Evolutionary conservation across 2,113 vertebrate genomes (phyloP).

Genomic region (Promerops cafer): DNA sequence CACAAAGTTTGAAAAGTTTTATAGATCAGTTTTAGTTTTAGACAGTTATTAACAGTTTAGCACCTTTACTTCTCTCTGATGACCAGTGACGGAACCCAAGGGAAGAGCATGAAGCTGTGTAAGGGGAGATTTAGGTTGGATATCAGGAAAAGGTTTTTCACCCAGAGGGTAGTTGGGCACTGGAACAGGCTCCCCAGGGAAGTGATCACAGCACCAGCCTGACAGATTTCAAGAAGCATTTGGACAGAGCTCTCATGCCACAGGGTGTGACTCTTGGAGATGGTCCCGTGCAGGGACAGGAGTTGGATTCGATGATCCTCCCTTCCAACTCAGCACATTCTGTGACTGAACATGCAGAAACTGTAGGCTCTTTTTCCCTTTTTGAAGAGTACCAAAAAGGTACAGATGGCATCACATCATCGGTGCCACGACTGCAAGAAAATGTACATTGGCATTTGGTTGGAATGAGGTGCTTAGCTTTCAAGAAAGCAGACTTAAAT

Average conservation of each 20-base stretch:
- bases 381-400: neutral
- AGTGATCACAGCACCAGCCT: neutral
- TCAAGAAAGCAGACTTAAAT: neutral
- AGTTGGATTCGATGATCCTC: accelerated
- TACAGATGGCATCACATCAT: neutral
- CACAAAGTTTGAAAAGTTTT: neutral
- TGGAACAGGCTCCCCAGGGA: neutral
- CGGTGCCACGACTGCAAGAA: neutral
- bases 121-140: neutral
- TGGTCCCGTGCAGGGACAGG: neutral
- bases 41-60: neutral
- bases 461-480: neutral
- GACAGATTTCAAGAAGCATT: neutral
- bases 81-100: neutral
- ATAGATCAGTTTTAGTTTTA: neutral
- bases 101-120: neutral
- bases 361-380: neutral
- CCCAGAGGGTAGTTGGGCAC: neutral
- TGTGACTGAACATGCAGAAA: neutral
- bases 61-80: neutral
- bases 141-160: neutral
- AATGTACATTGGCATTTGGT: neutral
- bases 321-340: neutral
- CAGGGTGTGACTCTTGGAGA: neutral
- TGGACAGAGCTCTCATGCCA: neutral